These are phyloP conservation scores for Atrina japonica DNA, from an alignment of 2,888 invertebrate species.

Conservation along the genomic window DNA sequence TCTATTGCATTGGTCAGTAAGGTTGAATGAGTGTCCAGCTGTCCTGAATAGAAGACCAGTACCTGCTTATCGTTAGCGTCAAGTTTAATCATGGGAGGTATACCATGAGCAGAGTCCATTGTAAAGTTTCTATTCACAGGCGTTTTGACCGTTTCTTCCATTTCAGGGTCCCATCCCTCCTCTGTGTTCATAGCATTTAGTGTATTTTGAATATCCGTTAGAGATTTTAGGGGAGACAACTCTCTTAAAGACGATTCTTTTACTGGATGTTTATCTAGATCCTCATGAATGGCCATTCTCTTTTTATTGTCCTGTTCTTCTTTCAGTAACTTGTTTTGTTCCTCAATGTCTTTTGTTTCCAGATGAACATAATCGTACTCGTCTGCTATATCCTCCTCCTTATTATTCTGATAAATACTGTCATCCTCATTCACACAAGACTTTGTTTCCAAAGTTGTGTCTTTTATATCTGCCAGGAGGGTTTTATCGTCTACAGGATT, in stretches of 20 bases:
- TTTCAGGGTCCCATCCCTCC: constrained; percentile 24
- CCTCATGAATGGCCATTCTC: constrained; percentile 14
- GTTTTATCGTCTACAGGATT: constrained; percentile 19
- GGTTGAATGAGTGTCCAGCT: constrained; percentile 91
- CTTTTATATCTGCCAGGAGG: constrained; percentile 45
- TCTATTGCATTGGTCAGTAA: constrained; percentile 92
- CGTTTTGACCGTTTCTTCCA: constrained; percentile 47
- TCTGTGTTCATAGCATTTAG: neutral
- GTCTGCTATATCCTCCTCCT: constrained; percentile 85
- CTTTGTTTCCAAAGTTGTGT: constrained; percentile 26
- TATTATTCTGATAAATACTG: constrained; percentile 62
- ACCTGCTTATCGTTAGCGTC: constrained; percentile 91
- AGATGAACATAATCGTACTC: constrained; percentile 95
- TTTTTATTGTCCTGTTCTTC: constrained; percentile 26
- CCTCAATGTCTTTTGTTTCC: constrained; percentile 79
- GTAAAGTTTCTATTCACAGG: constrained; percentile 40
- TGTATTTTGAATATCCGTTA: constrained; percentile 25
- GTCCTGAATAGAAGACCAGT: constrained; percentile 92
- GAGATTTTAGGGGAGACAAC: constrained; percentile 19
- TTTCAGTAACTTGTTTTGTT: constrained; percentile 32
- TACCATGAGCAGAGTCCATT: constrained; percentile 25
- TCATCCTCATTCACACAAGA: neutral
- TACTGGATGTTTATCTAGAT: constrained; percentile 35
- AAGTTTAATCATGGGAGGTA: constrained; percentile 50
- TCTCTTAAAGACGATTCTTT: constrained; percentile 30